Evolutionary conservation across 2,888 invertebrate species (phyloP), one percentile per base, ranked within the genome.

Genomic region (Thera britannica): DNA sequence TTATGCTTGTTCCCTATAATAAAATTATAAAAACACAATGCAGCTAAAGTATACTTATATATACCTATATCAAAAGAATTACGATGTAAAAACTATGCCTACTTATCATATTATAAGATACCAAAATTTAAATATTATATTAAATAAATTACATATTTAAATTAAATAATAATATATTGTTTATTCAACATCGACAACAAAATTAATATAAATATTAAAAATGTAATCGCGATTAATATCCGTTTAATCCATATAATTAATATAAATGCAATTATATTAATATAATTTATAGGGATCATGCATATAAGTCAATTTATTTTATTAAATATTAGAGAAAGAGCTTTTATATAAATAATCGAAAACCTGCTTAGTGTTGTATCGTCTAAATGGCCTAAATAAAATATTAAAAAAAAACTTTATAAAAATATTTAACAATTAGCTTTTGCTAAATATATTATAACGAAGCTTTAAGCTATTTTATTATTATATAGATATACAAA

Each of bases 361-460:
- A 51, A 34, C 51, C 2, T 51, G 51, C 51, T 51, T n/a, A 11
- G 23, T 51, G 51, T 51, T 51, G 23, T 51, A 51, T 23, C 23
- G 51, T 23, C 55, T 56, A 56, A 56, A 56, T 36, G 44, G 44
- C 44, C 9, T 9, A 46, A 46, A 46, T 2, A 46, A 46, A 46
- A 46, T 46, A 46, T 9, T 41, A 2, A 41, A 41, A 41, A 41
- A 5, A 35, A 55, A 62, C 61, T 23, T 69, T 62, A 56, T 62
- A 59, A 8, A 41, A 12, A 62, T 69, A 66, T 72, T 54, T 68
- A 67, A 46, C 44, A 62, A 46, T 65, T 65, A 70, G 68, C 68
- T 72, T 70, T 75, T 71, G 68, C 72, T 72, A 72, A 65, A 62
- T 48, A 67, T 61, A 57, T 58, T 72, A 60, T 72, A 62, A 64